A percentile compares a stretch with the other conserved stretches of the same genome.
phyloP scores from a whole-genome alignment of 1,140 invertebrate species.

The Musca domestica region DNA sequence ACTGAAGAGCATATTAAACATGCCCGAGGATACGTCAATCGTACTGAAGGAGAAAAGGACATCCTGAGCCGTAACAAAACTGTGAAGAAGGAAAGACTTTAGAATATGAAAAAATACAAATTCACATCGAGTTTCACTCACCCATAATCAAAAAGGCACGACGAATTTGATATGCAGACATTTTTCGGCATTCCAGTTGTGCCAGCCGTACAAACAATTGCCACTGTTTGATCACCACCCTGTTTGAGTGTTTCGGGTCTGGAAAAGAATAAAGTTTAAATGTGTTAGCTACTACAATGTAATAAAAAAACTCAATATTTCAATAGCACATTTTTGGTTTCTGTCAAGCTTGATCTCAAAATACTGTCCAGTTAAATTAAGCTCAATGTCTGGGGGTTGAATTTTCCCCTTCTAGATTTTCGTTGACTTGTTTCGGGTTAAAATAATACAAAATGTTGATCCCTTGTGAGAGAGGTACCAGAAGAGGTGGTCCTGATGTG shows the following conservation, averaged over 20 bases:
- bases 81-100: conserved; percentile 3
- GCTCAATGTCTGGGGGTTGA: too few species aligned
- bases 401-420: too few species aligned
- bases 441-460: too few species aligned
- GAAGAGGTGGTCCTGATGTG: too few species aligned
- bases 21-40: conserved; percentile 46
- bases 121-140: conserved; percentile 20
- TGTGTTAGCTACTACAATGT: too few species aligned
- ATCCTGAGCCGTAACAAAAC: conserved; percentile 47
- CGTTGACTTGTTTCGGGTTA: too few species aligned
- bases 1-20: conserved; percentile 47
- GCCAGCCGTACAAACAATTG: conserved; percentile 63
- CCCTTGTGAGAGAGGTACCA: too few species aligned
- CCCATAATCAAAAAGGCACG: conserved; percentile 49
- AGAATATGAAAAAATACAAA: background rate
- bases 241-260: conserved; percentile 41
- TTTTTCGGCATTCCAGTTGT: conserved; percentile 79
- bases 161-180: conserved; percentile 67
- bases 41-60: conserved; percentile 49
- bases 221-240: conserved; percentile 45
- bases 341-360: too few species aligned
- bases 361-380: too few species aligned
- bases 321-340: too few species aligned
- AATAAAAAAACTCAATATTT: too few species aligned
- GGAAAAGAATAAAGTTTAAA: background rate